Evolutionary conservation across 2,797 vertebrate genomes (phyloP), one percentile per base, ranked within the genome.

Genomic region (Megaceryle alcyon): DNA sequence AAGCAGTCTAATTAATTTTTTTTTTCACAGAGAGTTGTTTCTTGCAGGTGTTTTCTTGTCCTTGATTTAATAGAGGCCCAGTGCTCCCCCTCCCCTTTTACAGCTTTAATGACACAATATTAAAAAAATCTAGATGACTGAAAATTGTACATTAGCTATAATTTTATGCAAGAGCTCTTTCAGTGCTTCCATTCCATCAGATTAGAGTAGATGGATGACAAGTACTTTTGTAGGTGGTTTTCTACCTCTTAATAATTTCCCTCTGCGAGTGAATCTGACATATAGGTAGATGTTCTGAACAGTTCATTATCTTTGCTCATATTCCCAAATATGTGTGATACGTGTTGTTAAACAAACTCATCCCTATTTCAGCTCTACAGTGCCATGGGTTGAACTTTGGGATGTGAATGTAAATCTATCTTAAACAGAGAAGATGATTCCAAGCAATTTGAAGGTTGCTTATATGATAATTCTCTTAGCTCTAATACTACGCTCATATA

Each of bases 111-210:
- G 96, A 89, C 37, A 87, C 72, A 83, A 78, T 92, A 96, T 89
- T 96, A 95, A 91, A 95, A 96, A 96, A 92, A 80, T 71, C 56
- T 69, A 72, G 68, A 95, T 86, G 76, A 92, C 95, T 92, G 85
- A 86, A 96, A 97, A 96, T 91, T 83, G 69, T 91, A 95, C 93
- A 95, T 95, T 95, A 95, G 86, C 86, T 87, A 54, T 95, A 96
- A 96, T 96, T 96, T 91, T 89, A 95, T 96, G 94, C 95, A 96
- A 96, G 90, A 95, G 88, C 92, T 96, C 94, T 95, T 95, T 91
- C 71, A 87, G 93, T 76, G 83, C 93, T 92, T 97, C 83, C 82
- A 63, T 95, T 96, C 86, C 79, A 95, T 93, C 94, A 95, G 93
- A 91, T 96, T 90, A 96, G 82, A 93, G 95, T n/a, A 93, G 84